phyloP scores from a whole-genome alignment of 2,797 vertebrate species.

The Anabacerthia variegaticeps region DNA sequence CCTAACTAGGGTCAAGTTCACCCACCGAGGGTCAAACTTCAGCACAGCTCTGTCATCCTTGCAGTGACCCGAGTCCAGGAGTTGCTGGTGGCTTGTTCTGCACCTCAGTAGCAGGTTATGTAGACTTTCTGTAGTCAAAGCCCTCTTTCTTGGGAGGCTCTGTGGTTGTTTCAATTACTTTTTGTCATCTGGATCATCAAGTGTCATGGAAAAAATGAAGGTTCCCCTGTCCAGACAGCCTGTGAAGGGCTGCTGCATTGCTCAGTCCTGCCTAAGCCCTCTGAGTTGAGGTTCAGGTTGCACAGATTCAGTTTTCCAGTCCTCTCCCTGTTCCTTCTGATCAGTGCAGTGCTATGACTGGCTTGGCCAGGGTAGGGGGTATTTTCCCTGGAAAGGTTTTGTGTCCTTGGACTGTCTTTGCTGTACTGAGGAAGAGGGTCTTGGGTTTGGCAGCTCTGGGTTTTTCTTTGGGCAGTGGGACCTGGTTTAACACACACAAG shows the following conservation, averaged over 20 bases:
- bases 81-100: not conserved
- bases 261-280: not conserved
- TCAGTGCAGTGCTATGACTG: accelerated
- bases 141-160: not conserved
- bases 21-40: not conserved
- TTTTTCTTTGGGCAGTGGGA: not conserved
- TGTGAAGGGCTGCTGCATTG: not conserved
- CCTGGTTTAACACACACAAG: not conserved
- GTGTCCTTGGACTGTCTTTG: not conserved
- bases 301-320: not conserved
- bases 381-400: not conserved
- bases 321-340: not conserved
- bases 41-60: not conserved
- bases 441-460: not conserved
- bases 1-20: not conserved
- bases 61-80: not conserved
- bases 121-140: not conserved
- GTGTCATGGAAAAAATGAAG: no score
- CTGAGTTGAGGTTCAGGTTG: not conserved
- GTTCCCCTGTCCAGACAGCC: not conserved
- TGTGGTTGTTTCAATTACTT: not conserved
- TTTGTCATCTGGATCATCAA: not conserved
- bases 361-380: not conserved
- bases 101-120: not conserved
- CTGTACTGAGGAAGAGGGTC: not conserved